These are phyloP conservation scores for Ctenomys sociabilis DNA, from an alignment of 2,113 vertebrate species.

Conservation along the genomic window DNA sequence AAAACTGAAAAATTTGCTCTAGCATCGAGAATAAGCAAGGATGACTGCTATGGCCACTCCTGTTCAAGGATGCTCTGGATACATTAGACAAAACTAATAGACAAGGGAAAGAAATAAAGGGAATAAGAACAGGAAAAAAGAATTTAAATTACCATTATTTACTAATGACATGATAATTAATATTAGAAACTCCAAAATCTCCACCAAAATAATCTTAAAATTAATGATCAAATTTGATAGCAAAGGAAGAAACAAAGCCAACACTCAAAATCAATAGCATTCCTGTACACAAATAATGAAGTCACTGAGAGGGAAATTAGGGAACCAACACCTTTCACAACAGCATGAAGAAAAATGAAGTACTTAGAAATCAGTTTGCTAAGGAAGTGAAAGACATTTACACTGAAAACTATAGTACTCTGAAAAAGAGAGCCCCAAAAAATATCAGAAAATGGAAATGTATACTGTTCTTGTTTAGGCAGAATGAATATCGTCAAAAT, in stretches of 20 bases:
- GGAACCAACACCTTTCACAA: not conserved
- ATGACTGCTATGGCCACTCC: not conserved
- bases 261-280: not conserved
- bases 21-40: not conserved
- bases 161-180: not conserved
- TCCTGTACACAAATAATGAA: not conserved
- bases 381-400: not conserved
- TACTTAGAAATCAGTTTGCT: not conserved
- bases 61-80: not conserved
- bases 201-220: not conserved
- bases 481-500: not conserved
- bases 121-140: not conserved
- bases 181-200: not conserved
- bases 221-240: not conserved
- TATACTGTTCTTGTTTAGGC: not conserved
- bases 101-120: not conserved
- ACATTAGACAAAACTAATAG: not conserved
- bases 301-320: not conserved
- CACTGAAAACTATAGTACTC: not conserved
- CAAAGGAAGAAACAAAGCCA: not conserved
- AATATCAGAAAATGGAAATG: not conserved
- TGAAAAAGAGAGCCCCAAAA: not conserved
- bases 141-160: not conserved
- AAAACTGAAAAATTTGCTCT: not conserved
- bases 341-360: not conserved